Evolutionary conservation across 2,113 vertebrate species (phyloP).

Genomic region (Calyptomena viridis): DNA sequence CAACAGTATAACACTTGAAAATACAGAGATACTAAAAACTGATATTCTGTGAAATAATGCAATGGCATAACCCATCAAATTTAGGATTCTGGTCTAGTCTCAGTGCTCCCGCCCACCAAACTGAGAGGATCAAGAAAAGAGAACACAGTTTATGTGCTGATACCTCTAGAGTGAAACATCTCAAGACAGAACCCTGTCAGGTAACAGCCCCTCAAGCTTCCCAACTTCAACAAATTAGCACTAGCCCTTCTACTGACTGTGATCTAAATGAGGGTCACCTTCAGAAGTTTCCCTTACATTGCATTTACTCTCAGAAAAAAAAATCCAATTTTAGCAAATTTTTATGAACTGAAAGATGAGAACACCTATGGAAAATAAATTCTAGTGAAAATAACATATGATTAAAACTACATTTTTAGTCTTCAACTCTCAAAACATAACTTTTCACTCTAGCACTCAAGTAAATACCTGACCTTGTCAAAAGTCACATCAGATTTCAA

Average conservation of each 20-base stretch:
- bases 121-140: background rate
- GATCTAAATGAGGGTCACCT: background rate
- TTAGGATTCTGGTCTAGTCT: background rate
- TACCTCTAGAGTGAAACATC: background rate
- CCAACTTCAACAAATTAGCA: background rate
- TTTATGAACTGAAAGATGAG: background rate
- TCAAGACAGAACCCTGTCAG: background rate
- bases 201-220: background rate
- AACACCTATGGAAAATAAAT: background rate
- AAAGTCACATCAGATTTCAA: background rate
- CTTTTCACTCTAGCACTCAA: background rate
- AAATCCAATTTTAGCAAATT: background rate
- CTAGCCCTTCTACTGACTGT: background rate
- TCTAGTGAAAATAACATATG: background rate
- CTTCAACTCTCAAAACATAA: background rate
- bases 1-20: background rate
- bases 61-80: background rate
- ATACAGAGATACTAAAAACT: background rate
- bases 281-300: background rate
- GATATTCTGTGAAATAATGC: background rate
- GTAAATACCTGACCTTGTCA: background rate
- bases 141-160: background rate
- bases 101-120: background rate
- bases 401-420: background rate
- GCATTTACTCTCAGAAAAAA: background rate